phyloP scores from a whole-genome alignment of 1,140 invertebrate species.

The Drosophila auraria region DNA sequence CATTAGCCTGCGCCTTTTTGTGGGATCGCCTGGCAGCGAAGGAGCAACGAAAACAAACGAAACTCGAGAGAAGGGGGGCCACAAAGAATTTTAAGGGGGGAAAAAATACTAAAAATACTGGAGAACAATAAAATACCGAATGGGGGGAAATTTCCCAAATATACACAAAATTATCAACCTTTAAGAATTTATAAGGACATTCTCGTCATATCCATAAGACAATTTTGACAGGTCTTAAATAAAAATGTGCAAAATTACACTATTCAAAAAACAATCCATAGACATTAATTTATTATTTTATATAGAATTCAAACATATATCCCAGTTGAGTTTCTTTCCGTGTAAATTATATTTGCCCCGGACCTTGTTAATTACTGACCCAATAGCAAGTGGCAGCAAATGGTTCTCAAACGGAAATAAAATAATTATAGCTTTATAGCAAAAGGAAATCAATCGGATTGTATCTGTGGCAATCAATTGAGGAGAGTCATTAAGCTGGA shows the following conservation, averaged over 20 bases:
- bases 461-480: conserved; percentile 21
- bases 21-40: conserved; percentile 43
- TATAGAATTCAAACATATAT: too few species aligned
- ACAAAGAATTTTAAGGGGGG: not conserved
- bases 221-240: not conserved
- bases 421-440: conserved; percentile 23
- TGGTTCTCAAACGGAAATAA: conserved; percentile 39
- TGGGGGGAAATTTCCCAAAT: not conserved
- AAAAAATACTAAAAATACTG: not conserved
- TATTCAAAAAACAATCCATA: not conserved
- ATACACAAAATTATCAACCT: not conserved
- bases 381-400: conserved; percentile 32
- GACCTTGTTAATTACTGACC: conserved; percentile 27
- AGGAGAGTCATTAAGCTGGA: conserved; percentile 1
- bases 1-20: conserved; percentile 44
- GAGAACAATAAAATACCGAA: not conserved
- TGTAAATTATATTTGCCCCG: conserved; percentile 3
- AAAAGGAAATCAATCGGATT: conserved; percentile 30
- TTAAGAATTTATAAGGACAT: not conserved
- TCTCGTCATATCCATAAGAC: not conserved
- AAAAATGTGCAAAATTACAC: not conserved
- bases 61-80: conserved; percentile 8
- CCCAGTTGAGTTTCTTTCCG: not conserved
- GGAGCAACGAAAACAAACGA: conserved; percentile 44
- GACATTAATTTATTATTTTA: too few species aligned